Evolutionary conservation across 1,140 invertebrate species (phyloP), one percentile per base, ranked within the genome.

Genomic region (Heliconius hermathena): DNA sequence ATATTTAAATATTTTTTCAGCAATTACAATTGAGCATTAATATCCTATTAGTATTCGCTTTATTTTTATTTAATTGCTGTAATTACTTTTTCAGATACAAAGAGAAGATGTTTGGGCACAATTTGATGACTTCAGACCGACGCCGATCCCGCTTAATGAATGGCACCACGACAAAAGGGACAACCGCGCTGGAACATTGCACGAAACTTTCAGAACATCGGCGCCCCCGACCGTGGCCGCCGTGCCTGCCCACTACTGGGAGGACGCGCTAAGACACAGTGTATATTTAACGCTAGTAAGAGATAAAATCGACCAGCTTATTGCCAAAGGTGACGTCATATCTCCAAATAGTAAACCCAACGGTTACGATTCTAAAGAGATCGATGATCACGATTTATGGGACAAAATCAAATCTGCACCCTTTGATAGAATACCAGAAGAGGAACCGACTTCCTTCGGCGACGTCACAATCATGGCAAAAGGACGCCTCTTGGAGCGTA

Each of bases 391-490:
- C 74, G 91, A 95, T 73, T 87, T 96, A 49, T 95, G 95, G 88
- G 90, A 95, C 70, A 94, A 95, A 83, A 91, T 96, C 33, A 92
- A 94, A 86, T 88, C 86, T 26, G 95, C 96, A 3, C 95, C 95
- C 1, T 95, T 96, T 81, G 88, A 95, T 57, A 94, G 93, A 77
- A 85, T 94, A 49, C 83, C 84, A 41, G 89, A 92, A 54, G 89
- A 92, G 16, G 88, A 92, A 38, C 90, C 90, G 3, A 83, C 91
- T 36, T 91, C 93, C 18, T 95, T 95, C 74, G 96, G 96, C n/a
- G 96, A 96, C 76, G 95, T 96, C 22, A 95, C 95, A 1, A 94
- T 96, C 46, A 84, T 96, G 84, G 95, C 96, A 5, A 95, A 94
- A 82, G 96, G 96, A n/a, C 94, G 95, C 73, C 83, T 96, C 36